Evolutionary conservation across 2,113 vertebrate genomes (phyloP).

Genomic region (Etheostoma cragini): DNA sequence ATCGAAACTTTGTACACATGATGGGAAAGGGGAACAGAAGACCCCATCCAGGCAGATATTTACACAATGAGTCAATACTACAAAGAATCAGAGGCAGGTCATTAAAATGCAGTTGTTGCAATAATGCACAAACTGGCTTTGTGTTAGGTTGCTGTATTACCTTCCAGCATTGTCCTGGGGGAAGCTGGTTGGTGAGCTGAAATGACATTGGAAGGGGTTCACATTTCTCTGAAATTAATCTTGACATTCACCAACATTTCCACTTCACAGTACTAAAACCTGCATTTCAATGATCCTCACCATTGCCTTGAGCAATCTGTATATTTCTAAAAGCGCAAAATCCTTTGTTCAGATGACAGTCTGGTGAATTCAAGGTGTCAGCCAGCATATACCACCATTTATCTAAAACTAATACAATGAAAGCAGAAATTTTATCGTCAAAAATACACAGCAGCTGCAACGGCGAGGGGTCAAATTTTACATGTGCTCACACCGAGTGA

Average conservation of each 20-base stretch:
- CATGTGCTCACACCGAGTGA: not conserved
- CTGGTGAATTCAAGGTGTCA: not conserved
- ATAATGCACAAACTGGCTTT: conserved; percentile 65
- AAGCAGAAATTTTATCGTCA: conserved; percentile 11
- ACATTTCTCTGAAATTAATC: conserved; percentile 74
- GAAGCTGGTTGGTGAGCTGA: conserved; percentile 81
- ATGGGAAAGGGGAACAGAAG: conserved; percentile 19
- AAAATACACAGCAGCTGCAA: conserved; percentile 13
- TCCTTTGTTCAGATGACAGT: not conserved
- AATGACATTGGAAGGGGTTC: conserved; percentile 82
- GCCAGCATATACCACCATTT: not conserved
- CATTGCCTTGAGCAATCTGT: not conserved
- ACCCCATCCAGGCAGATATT: conserved; percentile 29
- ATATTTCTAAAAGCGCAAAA: not conserved
- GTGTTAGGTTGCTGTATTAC: conserved; percentile 81
- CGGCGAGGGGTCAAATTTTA: not conserved
- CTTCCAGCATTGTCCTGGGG: conserved; percentile 83
- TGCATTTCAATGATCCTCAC: not conserved
- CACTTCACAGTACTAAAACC: conserved; percentile 31
- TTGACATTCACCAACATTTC: conserved; percentile 59
- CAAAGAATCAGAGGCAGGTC: conserved; percentile 41
- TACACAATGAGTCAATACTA: conserved; percentile 30
- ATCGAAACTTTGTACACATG: conserved; percentile 3
- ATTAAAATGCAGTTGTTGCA: conserved; percentile 59
- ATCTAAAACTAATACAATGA: conserved; percentile 4